Base-by-base conservation (phyloP, 2,888 invertebrate genomes). In the Harpalus rubripes region DNA sequence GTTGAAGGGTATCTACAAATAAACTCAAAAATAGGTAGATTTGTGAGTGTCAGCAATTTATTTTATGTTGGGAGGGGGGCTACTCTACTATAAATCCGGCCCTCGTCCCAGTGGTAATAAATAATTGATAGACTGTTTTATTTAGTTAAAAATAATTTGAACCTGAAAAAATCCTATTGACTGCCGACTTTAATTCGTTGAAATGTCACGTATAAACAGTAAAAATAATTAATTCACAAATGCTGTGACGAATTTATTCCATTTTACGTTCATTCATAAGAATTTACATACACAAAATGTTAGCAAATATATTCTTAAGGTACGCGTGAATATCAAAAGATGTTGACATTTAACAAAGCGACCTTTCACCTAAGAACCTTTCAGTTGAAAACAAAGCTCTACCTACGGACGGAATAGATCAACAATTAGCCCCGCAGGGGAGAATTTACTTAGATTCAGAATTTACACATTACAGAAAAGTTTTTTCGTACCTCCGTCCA, bases 281-380 rank as follows among this genome's bases (percentile, higher is more conserved):
- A 74, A 74, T 74, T 74, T 74, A 74, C 72, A 74, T 74, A 74
- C 72, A 74, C 72, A 74, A 74, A 74, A 74, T 41, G 52, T 44
- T 74, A 8, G 52, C 68, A 74, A 74, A 74, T 44, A 74, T 74
- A 74, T 74, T 74, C 72, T 74, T 74, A 74, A 74, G 72, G 18
- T 74, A 74, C 44, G 7, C 72, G 65, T 80, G 59, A 80, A 80
- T 81, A 81, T 65, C 65, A 81, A 63, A 81, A 63, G 81, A 61
- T 81, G 81, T 52, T 63, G 81, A 81, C 81, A 81, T 81, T 81
- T 65, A 81, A 52, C 16, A 56, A 26, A 16, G 22, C 52, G 81
- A 81, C 81, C 81, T 81, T 81, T 81, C 63, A 65, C 65, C 81
- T 22, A 52, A 63, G 59, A 63, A 81, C 81, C 81, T 81, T 81